Percentiles rank a stretch among this genome's conserved stretches.
phyloP scores from a whole-genome alignment of 2,888 invertebrate genomes.

The Rotaria magnacalcarata region DNA sequence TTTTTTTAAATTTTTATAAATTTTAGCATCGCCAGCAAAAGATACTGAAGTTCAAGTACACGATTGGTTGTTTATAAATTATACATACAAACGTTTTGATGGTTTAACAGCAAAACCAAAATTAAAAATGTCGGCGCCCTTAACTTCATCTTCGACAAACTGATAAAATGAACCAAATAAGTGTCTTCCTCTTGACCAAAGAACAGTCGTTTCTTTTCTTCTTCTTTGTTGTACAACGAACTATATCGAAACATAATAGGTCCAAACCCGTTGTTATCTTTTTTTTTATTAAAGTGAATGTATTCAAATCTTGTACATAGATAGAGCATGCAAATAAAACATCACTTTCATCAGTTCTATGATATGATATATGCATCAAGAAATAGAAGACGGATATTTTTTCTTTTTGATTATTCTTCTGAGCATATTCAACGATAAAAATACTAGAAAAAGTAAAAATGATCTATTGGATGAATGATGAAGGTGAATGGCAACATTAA shows the following conservation, averaged over 20 bases:
- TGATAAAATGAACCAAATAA: not conserved
- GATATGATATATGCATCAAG: not conserved
- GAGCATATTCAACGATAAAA: too few species aligned
- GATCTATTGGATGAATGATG: too few species aligned
- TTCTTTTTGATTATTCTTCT: too few species aligned
- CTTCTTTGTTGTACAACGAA: not conserved
- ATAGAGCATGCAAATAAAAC: not conserved
- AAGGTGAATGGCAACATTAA: too few species aligned
- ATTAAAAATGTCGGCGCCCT: not conserved
- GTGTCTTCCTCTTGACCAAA: not conserved
- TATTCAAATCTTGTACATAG: not conserved
- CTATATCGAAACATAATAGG: not conserved
- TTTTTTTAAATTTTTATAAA: not conserved
- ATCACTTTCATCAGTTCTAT: not conserved
- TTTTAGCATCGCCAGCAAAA: constrained; percentile 36
- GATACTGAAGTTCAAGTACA: constrained; percentile 56
- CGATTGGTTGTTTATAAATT: constrained; percentile 99
- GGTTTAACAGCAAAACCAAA: constrained; percentile 69
- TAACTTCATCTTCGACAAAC: not conserved
- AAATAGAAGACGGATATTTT: too few species aligned
- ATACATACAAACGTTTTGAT: constrained; percentile 98
- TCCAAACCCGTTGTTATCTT: not conserved
- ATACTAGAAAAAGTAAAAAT: too few species aligned
- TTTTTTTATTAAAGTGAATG: not conserved
- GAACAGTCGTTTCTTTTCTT: not conserved